Base-by-base conservation (phyloP, 2,888 invertebrate species). In the Tenthredo distinguenda region DNA sequence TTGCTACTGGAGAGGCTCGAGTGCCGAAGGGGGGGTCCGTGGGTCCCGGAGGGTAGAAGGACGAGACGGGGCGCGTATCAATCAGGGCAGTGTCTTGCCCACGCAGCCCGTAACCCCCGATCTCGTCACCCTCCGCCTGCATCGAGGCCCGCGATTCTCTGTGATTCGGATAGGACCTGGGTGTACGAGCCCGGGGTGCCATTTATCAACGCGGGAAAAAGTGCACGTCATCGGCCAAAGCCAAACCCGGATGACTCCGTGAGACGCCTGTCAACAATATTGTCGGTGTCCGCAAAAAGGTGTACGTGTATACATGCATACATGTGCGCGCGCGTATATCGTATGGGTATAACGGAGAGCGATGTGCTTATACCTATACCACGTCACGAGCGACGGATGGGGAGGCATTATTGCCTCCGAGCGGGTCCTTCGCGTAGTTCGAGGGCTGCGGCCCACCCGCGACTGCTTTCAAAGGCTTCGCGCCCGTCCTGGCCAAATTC, bases 141-240 rank as follows among this genome's bases (percentile, higher is more conserved):
- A 89, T 89, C 90, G 88, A 89, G 88, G 86, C 88, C 87, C 87
- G 86, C 88, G 88, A 90, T 87, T 90, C 88, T 87, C 87, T 87
- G 86, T 88, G 88, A 90, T 87, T 90, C 88, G 89, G 88, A 90
- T 90, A 89, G 87, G 86, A 86, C 31, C 68, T 85, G 88, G 89
- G 62, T 26, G 26, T 89, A 89, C 89, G 82, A 85, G 68, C 84
- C 31, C 86, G 87, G 82, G 86, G 90, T 91, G 90, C 91, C 92
- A 93, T 93, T 93, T 93, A 93, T 93, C 93, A 93, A 91, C 86
- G 89, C 89, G 72, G 90, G 90, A 91, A 93, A 92, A 92, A 91
- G 90, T 91, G 91, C 92, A 87, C 89, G 92, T 93, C 93, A 93
- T 93, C 91, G 86, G 68, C 86, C 87, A 87, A 87, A 87, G 88